These are phyloP conservation scores for Probosciger aterrimus DNA, from an alignment of 2,113 vertebrate species.

Conservation along the genomic window DNA sequence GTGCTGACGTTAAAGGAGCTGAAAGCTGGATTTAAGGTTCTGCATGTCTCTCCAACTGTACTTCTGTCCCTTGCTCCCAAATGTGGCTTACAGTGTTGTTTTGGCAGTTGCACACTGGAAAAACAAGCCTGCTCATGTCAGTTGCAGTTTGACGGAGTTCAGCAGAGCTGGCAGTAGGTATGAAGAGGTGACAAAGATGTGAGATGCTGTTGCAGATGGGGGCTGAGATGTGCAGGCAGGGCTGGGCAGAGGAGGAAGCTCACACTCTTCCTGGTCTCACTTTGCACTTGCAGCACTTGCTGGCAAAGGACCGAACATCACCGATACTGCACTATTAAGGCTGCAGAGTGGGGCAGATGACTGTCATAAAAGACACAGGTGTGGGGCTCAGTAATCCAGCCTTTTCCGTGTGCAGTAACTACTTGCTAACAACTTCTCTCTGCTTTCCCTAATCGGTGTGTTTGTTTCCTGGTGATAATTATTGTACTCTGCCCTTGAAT, in stretches of 20 bases:
- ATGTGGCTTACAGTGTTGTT: fast-evolving
- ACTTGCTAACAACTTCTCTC: conserved; percentile 7
- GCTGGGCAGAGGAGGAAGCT: neutral
- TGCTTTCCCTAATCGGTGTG: neutral
- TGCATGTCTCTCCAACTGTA: neutral
- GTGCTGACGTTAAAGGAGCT: neutral
- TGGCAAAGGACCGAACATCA: neutral
- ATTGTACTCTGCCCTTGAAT: conserved; percentile 35
- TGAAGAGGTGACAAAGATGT: neutral
- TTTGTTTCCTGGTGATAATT: conserved; percentile 56
- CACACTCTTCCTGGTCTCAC: neutral
- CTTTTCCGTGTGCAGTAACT: conserved; percentile 14
- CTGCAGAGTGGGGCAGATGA: neutral
- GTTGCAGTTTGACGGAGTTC: neutral
- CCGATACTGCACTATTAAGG: neutral
- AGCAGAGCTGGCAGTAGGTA: neutral
- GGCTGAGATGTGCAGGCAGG: neutral
- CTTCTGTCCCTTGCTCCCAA: neutral
- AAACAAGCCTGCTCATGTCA: neutral
- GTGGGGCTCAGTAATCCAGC: neutral
- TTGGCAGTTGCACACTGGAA: neutral
- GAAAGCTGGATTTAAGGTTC: neutral
- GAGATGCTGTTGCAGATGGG: neutral
- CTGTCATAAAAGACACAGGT: neutral
- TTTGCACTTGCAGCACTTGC: neutral